Percentiles rank a stretch among this genome's conserved stretches.
Conservation (phyloP, 2,888 invertebrate species). For the Brachylomia viminalis region DNA sequence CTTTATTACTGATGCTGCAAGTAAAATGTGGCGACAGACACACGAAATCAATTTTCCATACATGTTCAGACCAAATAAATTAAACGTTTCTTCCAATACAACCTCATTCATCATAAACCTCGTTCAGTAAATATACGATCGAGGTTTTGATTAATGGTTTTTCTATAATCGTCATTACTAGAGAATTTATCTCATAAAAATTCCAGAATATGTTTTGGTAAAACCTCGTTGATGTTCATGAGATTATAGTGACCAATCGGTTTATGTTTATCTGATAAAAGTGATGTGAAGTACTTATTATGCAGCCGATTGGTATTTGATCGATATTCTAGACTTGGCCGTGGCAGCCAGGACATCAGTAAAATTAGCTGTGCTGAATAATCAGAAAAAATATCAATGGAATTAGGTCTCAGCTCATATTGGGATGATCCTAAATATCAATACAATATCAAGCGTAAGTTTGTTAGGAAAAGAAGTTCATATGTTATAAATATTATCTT, state of each 20-base stretch:
- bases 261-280: slow-evolving; percentile 84
- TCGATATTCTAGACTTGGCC: slow-evolving; percentile 72
- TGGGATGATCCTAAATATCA: neutral
- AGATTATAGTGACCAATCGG: slow-evolving; percentile 81
- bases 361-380: slow-evolving; percentile 27
- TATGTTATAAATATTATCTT: neutral
- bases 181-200: slow-evolving; percentile 52
- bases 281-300: slow-evolving; percentile 68
- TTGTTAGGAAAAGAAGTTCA: neutral
- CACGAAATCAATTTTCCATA: slow-evolving; percentile 28
- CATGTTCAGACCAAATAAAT: slow-evolving; percentile 19
- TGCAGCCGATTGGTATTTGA: slow-evolving; percentile 74
- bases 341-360: slow-evolving; percentile 59
- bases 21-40: slow-evolving; percentile 9
- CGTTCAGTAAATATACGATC: slow-evolving; percentile 34
- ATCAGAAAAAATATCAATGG: slow-evolving; percentile 6
- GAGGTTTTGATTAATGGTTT: slow-evolving; percentile 42
- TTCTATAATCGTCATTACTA: slow-evolving; percentile 12
- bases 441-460: slow-evolving; percentile 1
- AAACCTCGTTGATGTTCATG: slow-evolving; percentile 76
- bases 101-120: slow-evolving; percentile 40
- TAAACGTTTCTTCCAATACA: slow-evolving; percentile 41
- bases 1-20: slow-evolving; percentile 38
- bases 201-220: slow-evolving; percentile 70
- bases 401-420: neutral